phyloP scores from a whole-genome alignment of 1,140 invertebrate genomes.

The Tetraneura akinire region DNA sequence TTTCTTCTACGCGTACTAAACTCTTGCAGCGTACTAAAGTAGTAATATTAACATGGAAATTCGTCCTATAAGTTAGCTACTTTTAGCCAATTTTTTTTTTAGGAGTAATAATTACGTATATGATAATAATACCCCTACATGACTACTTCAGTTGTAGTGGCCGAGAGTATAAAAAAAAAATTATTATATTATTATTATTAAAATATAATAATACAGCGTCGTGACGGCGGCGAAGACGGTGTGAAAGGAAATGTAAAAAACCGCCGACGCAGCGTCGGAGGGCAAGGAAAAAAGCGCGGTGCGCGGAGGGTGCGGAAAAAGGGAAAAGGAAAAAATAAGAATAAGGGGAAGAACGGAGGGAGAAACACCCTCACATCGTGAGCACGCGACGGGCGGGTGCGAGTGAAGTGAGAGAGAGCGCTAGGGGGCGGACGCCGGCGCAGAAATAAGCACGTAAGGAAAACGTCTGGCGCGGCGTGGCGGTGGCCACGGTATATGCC shows the following conservation, averaged over 20 bases:
- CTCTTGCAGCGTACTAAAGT: no score
- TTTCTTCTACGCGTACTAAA: no score
- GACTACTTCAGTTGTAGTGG: no score
- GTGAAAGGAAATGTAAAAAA: slow-evolving; percentile 39
- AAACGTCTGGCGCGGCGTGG: slow-evolving; percentile 52
- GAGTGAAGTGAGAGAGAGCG: slow-evolving; percentile 40
- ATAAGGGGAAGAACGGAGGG: slow-evolving; percentile 4
- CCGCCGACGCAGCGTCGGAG: neutral
- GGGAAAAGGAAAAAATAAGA: slow-evolving; percentile 29
- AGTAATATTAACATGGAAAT: no score
- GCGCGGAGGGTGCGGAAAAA: neutral
- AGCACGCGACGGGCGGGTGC: neutral
- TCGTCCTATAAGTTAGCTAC: no score
- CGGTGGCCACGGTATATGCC: slow-evolving; percentile 36
- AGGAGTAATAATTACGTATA: no score
- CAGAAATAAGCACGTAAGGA: slow-evolving; percentile 55
- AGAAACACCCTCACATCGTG: neutral
- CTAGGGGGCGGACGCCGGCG: slow-evolving; percentile 55
- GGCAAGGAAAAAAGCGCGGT: slow-evolving; percentile 7
- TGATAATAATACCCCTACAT: no score
- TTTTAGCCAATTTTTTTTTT: no score
- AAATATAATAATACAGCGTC: neutral
- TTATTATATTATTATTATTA: no score
- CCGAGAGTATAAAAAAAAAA: no score
- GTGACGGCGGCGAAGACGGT: slow-evolving; percentile 14